phyloP scores from a whole-genome alignment of 2,888 invertebrate species.

The Eristalis pertinax region DNA sequence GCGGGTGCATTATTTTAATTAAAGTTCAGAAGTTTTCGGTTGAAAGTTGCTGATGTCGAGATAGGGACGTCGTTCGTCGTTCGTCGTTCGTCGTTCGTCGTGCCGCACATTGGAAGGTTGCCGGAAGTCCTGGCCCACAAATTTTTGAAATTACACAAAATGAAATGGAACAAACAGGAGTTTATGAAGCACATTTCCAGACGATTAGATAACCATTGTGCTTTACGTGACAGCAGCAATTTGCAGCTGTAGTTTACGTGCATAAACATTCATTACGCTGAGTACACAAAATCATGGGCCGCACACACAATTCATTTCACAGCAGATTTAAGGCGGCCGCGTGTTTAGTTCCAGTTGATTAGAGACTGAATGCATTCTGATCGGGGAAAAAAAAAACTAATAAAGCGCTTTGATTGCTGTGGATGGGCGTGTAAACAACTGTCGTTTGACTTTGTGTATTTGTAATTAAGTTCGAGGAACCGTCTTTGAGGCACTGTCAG shows the following conservation, averaged over 20 bases:
- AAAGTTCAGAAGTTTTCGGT: conserved; percentile 63
- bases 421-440: too few species aligned
- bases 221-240: conserved; percentile 11
- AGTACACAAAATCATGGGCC: background rate
- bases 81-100: too few species aligned
- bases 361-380: background rate
- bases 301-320: background rate
- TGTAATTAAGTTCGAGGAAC: too few species aligned
- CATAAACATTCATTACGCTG: background rate
- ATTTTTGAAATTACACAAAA: conserved; percentile 56
- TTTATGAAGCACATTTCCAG: conserved; percentile 66
- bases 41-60: conserved; percentile 58
- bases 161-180: conserved; percentile 64
- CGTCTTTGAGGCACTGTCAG: too few species aligned
- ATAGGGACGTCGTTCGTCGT: background rate
- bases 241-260: conserved; percentile 18
- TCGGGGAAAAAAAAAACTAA: background rate
- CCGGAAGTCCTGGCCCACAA: conserved; percentile 55
- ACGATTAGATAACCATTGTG: conserved; percentile 62
- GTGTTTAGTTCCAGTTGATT: background rate
- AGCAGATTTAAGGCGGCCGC: background rate
- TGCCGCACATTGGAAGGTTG: background rate
- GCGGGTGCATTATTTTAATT: conserved; percentile 72
- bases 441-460: too few species aligned
- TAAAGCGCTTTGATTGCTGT: background rate